Evolutionary conservation across 2,797 vertebrate genomes (phyloP).

Genomic region (Antennarius maculatus): DNA sequence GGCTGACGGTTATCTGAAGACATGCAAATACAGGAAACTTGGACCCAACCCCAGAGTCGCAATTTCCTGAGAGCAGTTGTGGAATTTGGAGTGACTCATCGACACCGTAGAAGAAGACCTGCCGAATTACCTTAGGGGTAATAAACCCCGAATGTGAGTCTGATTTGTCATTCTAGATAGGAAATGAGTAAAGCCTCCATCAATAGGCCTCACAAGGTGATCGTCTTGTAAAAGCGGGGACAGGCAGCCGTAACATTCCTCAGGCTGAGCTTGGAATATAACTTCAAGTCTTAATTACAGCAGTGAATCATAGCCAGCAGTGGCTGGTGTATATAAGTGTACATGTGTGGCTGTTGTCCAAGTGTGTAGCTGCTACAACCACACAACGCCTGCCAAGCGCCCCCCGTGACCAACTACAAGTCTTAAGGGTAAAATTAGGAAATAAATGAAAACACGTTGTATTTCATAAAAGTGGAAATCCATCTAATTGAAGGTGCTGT

Average conservation of each 20-base stretch:
- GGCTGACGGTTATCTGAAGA: conserved; percentile 34
- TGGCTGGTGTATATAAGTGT: conserved; percentile 41
- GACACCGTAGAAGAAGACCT: neutral
- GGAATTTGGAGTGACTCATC: conserved; percentile 33
- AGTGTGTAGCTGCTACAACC: conserved; percentile 19
- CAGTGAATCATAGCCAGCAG: conserved; percentile 62
- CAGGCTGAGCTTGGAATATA: conserved; percentile 54
- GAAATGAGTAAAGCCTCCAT: conserved; percentile 55
- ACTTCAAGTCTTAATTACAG: conserved; percentile 63
- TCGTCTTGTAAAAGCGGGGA: conserved; percentile 42
- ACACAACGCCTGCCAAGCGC: conserved; percentile 5
- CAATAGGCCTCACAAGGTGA: conserved; percentile 49
- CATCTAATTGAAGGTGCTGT: conserved; percentile 41
- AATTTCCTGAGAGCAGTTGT: conserved; percentile 34
- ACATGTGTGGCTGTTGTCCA: conserved; percentile 38
- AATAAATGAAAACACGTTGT: conserved; percentile 34
- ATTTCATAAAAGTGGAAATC: conserved; percentile 43
- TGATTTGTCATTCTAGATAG: conserved; percentile 53
- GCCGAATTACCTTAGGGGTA: conserved; percentile 1
- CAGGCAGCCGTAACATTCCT: conserved; percentile 57
- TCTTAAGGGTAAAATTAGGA: conserved; percentile 12
- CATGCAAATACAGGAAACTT: conserved; percentile 50
- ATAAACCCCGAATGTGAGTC: neutral
- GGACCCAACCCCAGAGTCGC: conserved; percentile 30
- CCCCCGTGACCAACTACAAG: conserved; percentile 22